A percentile compares a stretch with the other conserved stretches of the same genome.
These are phyloP conservation scores for Platorchestia sp. DNA, from an alignment of 1,140 invertebrate genomes.

Conservation along the genomic window DNA sequence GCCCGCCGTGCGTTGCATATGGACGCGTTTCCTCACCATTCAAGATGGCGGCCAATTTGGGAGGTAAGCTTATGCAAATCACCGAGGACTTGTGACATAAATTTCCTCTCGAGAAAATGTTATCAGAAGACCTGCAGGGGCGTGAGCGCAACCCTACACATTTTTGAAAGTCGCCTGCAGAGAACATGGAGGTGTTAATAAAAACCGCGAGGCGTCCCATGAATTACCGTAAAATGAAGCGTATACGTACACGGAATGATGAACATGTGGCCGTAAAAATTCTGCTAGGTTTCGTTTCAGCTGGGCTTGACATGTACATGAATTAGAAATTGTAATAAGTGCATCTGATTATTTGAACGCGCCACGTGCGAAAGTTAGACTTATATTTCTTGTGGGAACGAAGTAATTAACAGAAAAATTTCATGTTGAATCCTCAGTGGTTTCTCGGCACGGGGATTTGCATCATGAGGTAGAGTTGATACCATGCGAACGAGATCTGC, in stretches of 20 bases:
- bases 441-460: no score
- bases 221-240: not conserved
- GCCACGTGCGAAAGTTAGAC: no score
- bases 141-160: conserved; percentile 1
- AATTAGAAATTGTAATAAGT: no score
- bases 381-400: no score
- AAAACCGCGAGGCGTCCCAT: not conserved
- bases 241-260: not conserved
- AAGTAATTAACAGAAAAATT: no score
- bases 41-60: conserved; percentile 51
- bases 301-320: no score
- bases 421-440: no score
- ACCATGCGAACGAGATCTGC: no score
- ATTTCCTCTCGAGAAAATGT: conserved; percentile 50
- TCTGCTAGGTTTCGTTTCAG: not conserved
- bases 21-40: not conserved
- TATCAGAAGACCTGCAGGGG: conserved; percentile 21
- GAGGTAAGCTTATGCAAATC: conserved; percentile 52
- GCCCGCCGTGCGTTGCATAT: conserved; percentile 11
- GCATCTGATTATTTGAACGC: no score
- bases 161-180: conserved; percentile 1
- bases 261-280: not conserved
- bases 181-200: not conserved
- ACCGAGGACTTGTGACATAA: conserved; percentile 46
- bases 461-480: no score